Percentiles rank a stretch among this genome's conserved stretches.
Conservation (phyloP, 2,888 invertebrate species). For the Protodeltote pygarga region DNA sequence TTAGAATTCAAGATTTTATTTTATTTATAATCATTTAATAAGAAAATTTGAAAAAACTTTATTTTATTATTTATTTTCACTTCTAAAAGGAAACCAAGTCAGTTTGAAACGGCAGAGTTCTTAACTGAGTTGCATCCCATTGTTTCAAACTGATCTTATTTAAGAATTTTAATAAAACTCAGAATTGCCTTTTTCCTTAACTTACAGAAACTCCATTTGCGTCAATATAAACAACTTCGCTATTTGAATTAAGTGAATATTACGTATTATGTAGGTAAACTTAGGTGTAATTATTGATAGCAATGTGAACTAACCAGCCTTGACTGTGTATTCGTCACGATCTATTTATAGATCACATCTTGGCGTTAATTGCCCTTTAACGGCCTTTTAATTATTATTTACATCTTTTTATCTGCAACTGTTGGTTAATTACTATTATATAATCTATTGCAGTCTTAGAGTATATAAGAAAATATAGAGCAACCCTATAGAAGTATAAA, state of each 20-base stretch:
- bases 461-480: background rate
- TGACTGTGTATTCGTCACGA: slow-evolving; percentile 31
- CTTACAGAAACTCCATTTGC: slow-evolving; percentile 8
- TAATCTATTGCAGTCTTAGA: background rate
- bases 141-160: too few relatives aligned
- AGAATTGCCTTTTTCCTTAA: slow-evolving; percentile 1
- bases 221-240: slow-evolving; percentile 2
- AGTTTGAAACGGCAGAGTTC: too few relatives aligned
- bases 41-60: too few relatives aligned
- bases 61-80: too few relatives aligned
- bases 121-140: too few relatives aligned
- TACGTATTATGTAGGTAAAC: too few relatives aligned
- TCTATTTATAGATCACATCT: slow-evolving; percentile 39
- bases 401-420: slow-evolving; percentile 15
- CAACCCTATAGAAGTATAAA: too few relatives aligned
- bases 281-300: slow-evolving; percentile 3
- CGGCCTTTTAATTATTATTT: slow-evolving; percentile 13
- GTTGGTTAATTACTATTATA: slow-evolving; percentile 10
- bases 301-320: slow-evolving; percentile 30
- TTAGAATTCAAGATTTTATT: too few relatives aligned
- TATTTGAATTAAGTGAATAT: too few relatives aligned
- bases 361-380: slow-evolving; percentile 31
- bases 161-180: too few relatives aligned
- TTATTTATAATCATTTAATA: too few relatives aligned
- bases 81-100: too few relatives aligned